phyloP scores from a whole-genome alignment of 2,888 invertebrate genomes.

The Urechis unicinctus region DNA sequence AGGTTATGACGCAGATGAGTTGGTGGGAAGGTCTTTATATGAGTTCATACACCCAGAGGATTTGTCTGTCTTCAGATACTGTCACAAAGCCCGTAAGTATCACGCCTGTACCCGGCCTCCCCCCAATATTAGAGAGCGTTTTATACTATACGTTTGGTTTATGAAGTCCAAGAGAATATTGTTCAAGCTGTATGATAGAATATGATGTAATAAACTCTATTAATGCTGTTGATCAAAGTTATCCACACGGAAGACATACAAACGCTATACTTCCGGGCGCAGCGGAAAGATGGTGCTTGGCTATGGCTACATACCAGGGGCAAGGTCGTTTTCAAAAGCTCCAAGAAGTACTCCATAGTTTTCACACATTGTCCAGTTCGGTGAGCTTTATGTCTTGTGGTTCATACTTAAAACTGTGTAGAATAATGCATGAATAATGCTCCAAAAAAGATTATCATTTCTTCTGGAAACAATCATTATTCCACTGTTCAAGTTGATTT shows the following conservation, averaged over 20 bases:
- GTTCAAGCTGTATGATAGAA: too few species aligned
- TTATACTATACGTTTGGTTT: not conserved
- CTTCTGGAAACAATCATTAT: too few species aligned
- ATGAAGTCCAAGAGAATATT: too few species aligned
- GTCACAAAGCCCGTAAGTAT: conserved; percentile 32
- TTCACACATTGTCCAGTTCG: conserved; percentile 40
- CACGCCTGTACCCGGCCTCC: not conserved
- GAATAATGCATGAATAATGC: too few species aligned
- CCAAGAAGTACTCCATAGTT: conserved; percentile 38
- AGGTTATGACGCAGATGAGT: conserved; percentile 26
- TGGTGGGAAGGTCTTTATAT: conserved; percentile 30
- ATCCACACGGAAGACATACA: conserved; percentile 32
- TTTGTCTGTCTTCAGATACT: conserved; percentile 23
- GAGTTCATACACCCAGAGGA: conserved; percentile 34
- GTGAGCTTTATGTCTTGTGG: conserved; percentile 15
- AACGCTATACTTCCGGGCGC: conserved; percentile 33
- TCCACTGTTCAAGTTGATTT: too few species aligned
- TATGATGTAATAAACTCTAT: too few species aligned
- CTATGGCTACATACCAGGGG: conserved; percentile 35
- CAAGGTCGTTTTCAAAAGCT: conserved; percentile 35
- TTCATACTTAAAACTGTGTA: too few species aligned
- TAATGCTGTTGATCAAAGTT: conserved; percentile 19
- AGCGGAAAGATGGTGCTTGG: conserved; percentile 27
- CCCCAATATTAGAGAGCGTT: not conserved
- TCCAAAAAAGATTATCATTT: too few species aligned